These are phyloP conservation scores for Lithophane socia DNA, from an alignment of 2,888 invertebrate species.

Conservation along the genomic window DNA sequence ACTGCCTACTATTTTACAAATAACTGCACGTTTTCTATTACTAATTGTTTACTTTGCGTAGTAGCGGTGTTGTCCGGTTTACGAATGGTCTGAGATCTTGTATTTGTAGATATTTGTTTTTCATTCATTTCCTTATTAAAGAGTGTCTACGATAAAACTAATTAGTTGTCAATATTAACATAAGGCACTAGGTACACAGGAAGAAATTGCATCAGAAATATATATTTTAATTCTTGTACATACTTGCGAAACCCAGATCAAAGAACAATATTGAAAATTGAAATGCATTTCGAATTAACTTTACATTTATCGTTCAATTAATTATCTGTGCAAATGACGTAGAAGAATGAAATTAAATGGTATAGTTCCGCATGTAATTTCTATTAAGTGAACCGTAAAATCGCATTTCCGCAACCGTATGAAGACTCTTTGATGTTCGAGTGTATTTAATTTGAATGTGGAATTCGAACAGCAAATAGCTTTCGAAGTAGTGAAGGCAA, in stretches of 20 bases:
- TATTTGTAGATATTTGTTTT: neutral
- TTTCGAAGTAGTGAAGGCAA: constrained; percentile 34
- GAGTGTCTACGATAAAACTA: neutral
- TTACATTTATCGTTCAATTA: constrained; percentile 22
- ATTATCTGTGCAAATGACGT: constrained; percentile 39
- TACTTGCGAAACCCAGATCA: neutral
- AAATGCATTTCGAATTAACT: constrained; percentile 21
- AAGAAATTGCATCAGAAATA: neutral
- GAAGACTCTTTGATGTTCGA: constrained; percentile 57
- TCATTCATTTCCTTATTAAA: neutral
- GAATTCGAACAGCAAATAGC: constrained; percentile 44
- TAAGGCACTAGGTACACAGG: neutral
- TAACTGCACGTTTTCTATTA: constrained; percentile 30
- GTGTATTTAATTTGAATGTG: constrained; percentile 56
- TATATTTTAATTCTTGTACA: neutral
- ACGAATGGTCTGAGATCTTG: neutral
- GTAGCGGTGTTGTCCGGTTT: neutral
- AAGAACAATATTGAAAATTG: constrained; percentile 3
- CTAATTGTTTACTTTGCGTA: neutral
- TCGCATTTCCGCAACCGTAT: constrained; percentile 42
- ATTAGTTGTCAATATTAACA: neutral
- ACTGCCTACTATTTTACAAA: constrained; percentile 13
- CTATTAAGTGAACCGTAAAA: constrained; percentile 61
- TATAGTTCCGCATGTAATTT: constrained; percentile 49
- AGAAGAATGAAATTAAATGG: constrained; percentile 48